Conservation (phyloP, 2,113 vertebrate species). For the Malaclemys terrapin region DNA sequence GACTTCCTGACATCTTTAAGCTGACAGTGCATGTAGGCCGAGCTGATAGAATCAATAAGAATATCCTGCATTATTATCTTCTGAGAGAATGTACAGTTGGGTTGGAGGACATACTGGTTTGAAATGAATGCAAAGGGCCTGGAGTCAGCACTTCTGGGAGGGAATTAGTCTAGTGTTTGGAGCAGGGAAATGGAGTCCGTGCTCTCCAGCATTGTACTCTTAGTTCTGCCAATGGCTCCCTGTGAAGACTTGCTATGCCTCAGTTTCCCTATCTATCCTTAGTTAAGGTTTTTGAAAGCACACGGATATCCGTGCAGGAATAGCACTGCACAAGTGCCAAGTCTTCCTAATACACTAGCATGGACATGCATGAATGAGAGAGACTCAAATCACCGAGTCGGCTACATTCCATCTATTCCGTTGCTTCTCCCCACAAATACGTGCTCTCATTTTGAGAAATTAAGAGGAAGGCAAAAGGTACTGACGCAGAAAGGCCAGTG, state of each 20-base stretch:
- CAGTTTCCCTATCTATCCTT: not conserved
- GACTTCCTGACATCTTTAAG: not conserved
- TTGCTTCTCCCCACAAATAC: slow-evolving; percentile 32
- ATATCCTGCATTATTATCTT: not conserved
- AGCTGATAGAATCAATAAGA: not conserved
- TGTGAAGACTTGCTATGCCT: not conserved
- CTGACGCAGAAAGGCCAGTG: not conserved
- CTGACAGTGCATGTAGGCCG: not conserved
- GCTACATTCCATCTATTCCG: slow-evolving; percentile 36
- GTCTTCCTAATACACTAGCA: not conserved
- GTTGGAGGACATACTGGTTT: not conserved
- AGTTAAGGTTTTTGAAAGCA: fast-evolving
- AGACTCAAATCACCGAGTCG: slow-evolving; percentile 49
- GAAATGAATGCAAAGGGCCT: not conserved
- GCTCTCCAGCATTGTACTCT: not conserved
- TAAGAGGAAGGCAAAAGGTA: slow-evolving; percentile 68
- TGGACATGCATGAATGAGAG: not conserved
- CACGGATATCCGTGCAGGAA: not conserved
- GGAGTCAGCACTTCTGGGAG: not conserved
- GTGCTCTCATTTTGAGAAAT: slow-evolving; percentile 4
- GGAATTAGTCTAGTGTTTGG: not conserved
- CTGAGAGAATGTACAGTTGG: not conserved
- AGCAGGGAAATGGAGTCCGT: not conserved
- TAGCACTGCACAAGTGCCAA: not conserved
- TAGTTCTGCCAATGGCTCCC: not conserved